Conservation (phyloP, 2,113 vertebrate genomes). For the Misgurnus anguillicaudatus region DNA sequence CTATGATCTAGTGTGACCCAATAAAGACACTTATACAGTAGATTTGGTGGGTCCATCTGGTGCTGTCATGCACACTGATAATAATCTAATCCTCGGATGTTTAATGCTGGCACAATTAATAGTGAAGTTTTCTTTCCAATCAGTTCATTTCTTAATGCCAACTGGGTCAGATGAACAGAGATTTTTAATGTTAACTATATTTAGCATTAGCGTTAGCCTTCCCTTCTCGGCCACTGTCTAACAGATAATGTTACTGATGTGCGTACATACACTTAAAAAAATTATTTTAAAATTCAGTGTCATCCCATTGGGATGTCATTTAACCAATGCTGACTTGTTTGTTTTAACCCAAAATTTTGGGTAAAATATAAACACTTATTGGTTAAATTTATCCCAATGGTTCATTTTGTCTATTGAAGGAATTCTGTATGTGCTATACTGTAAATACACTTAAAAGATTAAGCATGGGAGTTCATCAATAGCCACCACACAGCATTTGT, state of each 20-base stretch:
- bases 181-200: constrained; percentile 18
- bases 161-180: constrained; percentile 34
- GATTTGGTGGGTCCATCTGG: constrained; percentile 34
- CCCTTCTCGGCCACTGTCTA: constrained; percentile 13
- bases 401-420: too few relatives aligned
- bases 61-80: constrained; percentile 34
- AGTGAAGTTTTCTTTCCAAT: constrained; percentile 11
- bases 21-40: constrained; percentile 13
- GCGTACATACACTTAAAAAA: too few relatives aligned
- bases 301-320: too few relatives aligned
- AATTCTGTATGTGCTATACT: not conserved
- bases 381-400: too few relatives aligned
- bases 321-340: too few relatives aligned
- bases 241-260: constrained; percentile 12
- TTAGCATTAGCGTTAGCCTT: constrained; percentile 15
- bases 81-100: constrained; percentile 18
- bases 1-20: not conserved
- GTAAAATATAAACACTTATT: too few relatives aligned
- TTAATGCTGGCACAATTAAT: constrained; percentile 1
- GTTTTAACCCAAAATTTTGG: too few relatives aligned
- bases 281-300: too few relatives aligned
- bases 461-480: not conserved
- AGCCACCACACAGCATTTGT: not conserved
- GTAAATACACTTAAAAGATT: not conserved
- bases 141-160: not conserved